Evolutionary conservation across 2,797 vertebrate species (phyloP).

Genomic region (Rhinella marina): DNA sequence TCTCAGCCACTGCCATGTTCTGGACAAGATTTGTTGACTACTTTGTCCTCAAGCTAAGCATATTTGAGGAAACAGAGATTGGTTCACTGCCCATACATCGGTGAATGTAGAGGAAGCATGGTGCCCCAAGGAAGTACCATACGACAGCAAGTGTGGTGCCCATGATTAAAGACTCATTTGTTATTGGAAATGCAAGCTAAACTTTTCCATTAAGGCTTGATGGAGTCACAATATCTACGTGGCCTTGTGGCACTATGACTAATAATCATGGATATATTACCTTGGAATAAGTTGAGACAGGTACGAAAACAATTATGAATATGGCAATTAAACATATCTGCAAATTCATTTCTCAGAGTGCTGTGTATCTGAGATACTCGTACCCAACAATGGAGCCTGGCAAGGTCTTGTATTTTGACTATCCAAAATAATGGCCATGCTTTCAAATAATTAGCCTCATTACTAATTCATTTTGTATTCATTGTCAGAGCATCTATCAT

Average conservation of each 20-base stretch:
- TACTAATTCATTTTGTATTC: constrained; percentile 70
- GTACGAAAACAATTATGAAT: constrained; percentile 10
- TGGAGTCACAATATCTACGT: not conserved
- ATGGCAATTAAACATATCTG: constrained; percentile 39
- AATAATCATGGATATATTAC: constrained; percentile 1
- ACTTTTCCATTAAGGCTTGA: not conserved
- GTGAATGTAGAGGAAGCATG: no score
- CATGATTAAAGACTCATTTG: not conserved
- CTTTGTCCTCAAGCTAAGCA: not conserved
- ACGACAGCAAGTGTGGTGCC: no score
- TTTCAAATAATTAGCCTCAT: constrained; percentile 68
- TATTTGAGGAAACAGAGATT: not conserved
- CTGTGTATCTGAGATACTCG: constrained; percentile 32
- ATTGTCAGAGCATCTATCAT: constrained; percentile 66
- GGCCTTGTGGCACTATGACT: constrained; percentile 12
- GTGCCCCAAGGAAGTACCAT: not conserved
- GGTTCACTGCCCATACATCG: no score
- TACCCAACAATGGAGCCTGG: constrained; percentile 26
- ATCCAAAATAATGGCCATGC: constrained; percentile 58
- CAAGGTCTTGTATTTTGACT: constrained; percentile 47
- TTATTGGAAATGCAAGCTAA: not conserved
- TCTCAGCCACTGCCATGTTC: no score
- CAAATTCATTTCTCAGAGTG: constrained; percentile 10
- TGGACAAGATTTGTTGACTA: no score
- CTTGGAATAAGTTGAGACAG: not conserved